A percentile compares a stretch with the other conserved stretches of the same genome.
Evolutionary conservation across 1,140 invertebrate species (phyloP).

Genomic region (Drosophila neocordata): DNA sequence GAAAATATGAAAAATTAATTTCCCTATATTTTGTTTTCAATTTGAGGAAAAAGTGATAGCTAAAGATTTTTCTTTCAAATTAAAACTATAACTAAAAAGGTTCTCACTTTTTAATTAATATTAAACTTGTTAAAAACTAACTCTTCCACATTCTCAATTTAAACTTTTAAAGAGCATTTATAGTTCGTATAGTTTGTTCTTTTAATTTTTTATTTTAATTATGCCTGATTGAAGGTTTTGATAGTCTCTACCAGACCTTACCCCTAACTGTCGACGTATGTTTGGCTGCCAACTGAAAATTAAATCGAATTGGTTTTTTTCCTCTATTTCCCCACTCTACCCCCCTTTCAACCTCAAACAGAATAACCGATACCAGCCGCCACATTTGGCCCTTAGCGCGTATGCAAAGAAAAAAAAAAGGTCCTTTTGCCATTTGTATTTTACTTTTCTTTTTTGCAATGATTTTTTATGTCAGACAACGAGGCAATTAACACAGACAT

Average conservation of each 20-base stretch:
- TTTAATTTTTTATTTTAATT: slow-evolving; percentile 61
- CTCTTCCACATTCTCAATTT: too few species aligned
- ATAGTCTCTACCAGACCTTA: slow-evolving; percentile 18
- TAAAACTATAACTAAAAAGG: too few species aligned
- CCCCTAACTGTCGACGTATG: slow-evolving; percentile 15
- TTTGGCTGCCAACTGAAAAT: slow-evolving; percentile 60
- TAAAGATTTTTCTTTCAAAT: too few species aligned
- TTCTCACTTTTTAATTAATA: too few species aligned
- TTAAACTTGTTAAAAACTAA: too few species aligned
- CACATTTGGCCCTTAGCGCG: slow-evolving; percentile 19
- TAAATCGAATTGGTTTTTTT: slow-evolving; percentile 65
- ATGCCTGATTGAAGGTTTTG: slow-evolving; percentile 41
- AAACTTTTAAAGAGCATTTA: slow-evolving; percentile 12
- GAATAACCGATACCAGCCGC: background rate
- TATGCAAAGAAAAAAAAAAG: slow-evolving; percentile 46
- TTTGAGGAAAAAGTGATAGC: too few species aligned
- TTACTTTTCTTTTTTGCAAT: slow-evolving; percentile 9
- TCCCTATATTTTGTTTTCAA: too few species aligned
- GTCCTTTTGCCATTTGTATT: slow-evolving; percentile 22
- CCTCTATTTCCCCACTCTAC: background rate
- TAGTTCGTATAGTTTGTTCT: background rate
- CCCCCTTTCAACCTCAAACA: background rate
- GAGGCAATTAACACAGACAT: slow-evolving; percentile 68
- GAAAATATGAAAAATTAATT: too few species aligned
- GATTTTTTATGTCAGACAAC: slow-evolving; percentile 46